Evolutionary conservation across 2,888 invertebrate genomes (phyloP), one percentile per base, ranked within the genome.

Genomic region (Hyles lineata): DNA sequence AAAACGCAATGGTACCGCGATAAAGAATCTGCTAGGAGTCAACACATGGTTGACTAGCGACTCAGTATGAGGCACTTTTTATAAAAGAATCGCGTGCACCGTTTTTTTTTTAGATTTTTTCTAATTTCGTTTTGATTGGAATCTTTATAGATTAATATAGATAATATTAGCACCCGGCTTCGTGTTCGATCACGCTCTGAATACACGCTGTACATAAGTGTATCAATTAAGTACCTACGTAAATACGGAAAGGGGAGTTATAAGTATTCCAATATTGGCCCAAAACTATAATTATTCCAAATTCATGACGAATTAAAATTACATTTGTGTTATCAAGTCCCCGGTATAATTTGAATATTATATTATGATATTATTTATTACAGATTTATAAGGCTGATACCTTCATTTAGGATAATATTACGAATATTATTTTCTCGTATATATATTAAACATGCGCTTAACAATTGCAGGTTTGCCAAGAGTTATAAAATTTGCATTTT

Each of bases 401-500:
- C 75, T 76, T 73, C 82, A 79, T 78, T 73, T 83, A 84, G 76
- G 78, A 81, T 79, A 80, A 81, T 77, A 76, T 81, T 80, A 78
- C 77, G 81, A 79, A 78, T 80, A 75, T 78, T 79, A 80, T 75
- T 76, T 81, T 74, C 43, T 75, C 74, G 75, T 80, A 76, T 77
- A 52, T 74, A 77, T 74, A 76, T 76, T 76, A 70, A 73, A 78
- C 76, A 83, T 86, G 89, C 90, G 88, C 93, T 94, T 94, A 94
- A 94, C 94, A 94, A 94, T 94, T 94, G 94, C 93, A 94, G 93
- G 93, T 93, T 94, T 94, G 94, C 94, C 94, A 93, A 91, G 87
- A 90, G 92, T 94, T 93, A 82, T 91, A 93, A 94, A 94, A 93
- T 94, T 94, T 88, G 94, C 94, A 93, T 93, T 94, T 91, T 93